Percentiles rank a stretch among this genome's conserved stretches.
Conservation (phyloP, 2,113 vertebrate species). For the mouse (Mus musculus) region DNA sequence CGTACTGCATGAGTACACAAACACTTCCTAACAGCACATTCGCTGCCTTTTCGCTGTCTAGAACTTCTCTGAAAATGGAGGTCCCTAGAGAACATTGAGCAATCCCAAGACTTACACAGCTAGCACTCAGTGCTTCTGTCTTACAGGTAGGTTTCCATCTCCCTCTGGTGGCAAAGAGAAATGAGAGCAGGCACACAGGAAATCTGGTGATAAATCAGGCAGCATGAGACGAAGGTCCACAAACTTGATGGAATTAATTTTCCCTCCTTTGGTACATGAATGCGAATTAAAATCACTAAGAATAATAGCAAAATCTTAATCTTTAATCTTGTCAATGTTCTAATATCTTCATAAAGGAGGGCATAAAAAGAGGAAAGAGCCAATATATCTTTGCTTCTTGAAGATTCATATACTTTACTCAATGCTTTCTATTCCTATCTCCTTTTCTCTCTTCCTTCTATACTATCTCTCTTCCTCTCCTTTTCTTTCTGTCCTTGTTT, state of each 20-base stretch:
- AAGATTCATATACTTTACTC: not conserved
- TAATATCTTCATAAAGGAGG: not conserved
- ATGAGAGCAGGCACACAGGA: not conserved
- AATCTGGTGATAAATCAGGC: not conserved
- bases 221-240: not conserved
- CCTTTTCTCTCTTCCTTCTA: not conserved
- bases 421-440: too few relatives aligned
- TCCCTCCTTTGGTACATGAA: not conserved
- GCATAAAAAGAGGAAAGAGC: not conserved
- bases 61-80: conserved; percentile 29
- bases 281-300: not conserved
- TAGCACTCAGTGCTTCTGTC: not conserved
- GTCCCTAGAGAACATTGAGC: not conserved
- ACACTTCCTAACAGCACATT: not conserved
- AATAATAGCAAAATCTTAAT: not conserved
- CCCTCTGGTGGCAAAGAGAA: conserved; percentile 50
- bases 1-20: not conserved
- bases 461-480: too few relatives aligned
- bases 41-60: not conserved
- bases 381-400: not conserved
- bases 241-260: not conserved
- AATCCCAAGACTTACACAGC: not conserved
- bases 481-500: not conserved
- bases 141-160: not conserved
- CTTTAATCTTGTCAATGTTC: not conserved